Conservation (phyloP, 1,140 invertebrate species). For the Yoshiicerus persimilis region DNA sequence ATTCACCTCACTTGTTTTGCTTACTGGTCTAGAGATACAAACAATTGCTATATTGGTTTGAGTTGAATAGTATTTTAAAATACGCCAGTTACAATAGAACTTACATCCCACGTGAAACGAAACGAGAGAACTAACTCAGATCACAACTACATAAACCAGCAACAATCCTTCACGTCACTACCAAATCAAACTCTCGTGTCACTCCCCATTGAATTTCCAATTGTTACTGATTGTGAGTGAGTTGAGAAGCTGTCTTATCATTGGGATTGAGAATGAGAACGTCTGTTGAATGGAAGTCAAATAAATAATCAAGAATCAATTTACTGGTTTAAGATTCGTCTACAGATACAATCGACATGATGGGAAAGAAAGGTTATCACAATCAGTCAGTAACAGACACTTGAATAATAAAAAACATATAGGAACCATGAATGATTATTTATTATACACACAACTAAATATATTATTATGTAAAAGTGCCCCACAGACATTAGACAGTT, state of each 20-base stretch:
- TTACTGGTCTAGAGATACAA: background rate
- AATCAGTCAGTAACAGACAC: background rate
- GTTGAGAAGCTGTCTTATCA: background rate
- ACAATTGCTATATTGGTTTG: background rate
- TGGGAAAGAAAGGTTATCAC: background rate
- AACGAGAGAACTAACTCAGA: background rate
- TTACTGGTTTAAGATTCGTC: background rate
- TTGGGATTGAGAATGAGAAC: background rate
- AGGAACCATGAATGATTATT: background rate
- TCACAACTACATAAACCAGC: background rate
- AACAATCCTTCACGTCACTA: background rate
- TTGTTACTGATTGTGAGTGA: background rate
- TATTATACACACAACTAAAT: background rate
- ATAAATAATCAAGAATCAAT: conserved; percentile 22
- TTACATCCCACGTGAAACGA: background rate
- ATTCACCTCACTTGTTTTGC: background rate
- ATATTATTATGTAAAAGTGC: no score
- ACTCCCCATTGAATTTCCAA: background rate
- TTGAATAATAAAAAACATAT: background rate
- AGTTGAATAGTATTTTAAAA: background rate
- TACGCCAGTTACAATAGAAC: no score
- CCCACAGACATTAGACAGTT: background rate
- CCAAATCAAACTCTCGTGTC: background rate
- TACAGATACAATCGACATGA: background rate
- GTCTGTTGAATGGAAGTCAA: conserved; percentile 2